Base-by-base conservation (phyloP, 92 coral and sea anemone genomes). In the Porites rus region DNA sequence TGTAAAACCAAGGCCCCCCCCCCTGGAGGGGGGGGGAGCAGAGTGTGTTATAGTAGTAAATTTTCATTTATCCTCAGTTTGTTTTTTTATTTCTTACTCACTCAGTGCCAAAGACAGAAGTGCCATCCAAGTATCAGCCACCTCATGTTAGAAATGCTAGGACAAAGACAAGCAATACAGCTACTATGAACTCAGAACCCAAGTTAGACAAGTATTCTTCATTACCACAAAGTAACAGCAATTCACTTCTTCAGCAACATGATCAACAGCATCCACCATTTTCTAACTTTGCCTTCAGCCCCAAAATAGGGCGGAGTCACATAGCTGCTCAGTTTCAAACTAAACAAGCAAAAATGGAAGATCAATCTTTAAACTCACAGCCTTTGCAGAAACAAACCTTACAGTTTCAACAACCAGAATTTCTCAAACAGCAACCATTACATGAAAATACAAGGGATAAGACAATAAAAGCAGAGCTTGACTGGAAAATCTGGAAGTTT, bases 401-500 rank as follows among this genome's bases (percentile, higher is more conserved):
- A 53, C 83, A 86, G 61, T 69, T 54, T 22, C 65, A 53, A 69
- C 65, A 74, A 67, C 80, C 87, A 7, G 84, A 86, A 72, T 62
- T 77, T 43, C 78, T 79, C 18, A 86, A 81, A 73, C 22, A 76
- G 22, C 94, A 82, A 20, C 93, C 86, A 9, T 59, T 79, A 21
- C 61, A 61, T 62, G 93, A 86, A 52, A 94, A 78, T 72, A 86
- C 69, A 56, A 82, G 85, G 59, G 98, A 94, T 24, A 88, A 93
- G 67, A 70, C 88, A 19, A 31, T 70, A 52, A 94, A 93, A 60
- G 91, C 88, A 14, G 99, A 97, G 79, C 90, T 93, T 31, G 93
- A 94, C 60, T 97, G 99, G 99, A 96, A 97, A 69, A 95, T 95
- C 72, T 97, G 96, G 93, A 95, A 95, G 73, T 93, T 95, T 62